Evolutionary conservation across 2,797 vertebrate genomes (phyloP).

Genomic region (Apogon hyalosoma): DNA sequence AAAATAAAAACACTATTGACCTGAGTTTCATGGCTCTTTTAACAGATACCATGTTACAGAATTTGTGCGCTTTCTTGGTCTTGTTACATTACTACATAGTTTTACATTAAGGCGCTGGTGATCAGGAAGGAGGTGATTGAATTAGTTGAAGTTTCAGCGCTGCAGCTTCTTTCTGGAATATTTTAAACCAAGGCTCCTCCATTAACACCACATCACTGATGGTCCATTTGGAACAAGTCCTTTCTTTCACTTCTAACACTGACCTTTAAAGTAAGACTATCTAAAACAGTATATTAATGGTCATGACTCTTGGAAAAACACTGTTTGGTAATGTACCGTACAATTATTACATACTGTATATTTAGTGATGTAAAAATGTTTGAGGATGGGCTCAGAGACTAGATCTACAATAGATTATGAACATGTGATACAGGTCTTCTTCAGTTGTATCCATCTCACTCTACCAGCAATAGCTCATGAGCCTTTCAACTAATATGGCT

Average conservation of each 20-base stretch:
- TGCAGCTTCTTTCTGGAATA: conserved; percentile 3
- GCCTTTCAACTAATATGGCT: conserved; percentile 7
- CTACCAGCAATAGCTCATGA: neutral
- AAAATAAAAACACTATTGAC: conserved; percentile 10
- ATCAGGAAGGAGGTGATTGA: conserved; percentile 13
- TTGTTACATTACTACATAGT: conserved; percentile 21
- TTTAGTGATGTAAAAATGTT: conserved; percentile 8
- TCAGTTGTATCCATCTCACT: conserved; percentile 8
- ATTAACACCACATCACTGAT: conserved; percentile 1
- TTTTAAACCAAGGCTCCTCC: conserved; percentile 1
- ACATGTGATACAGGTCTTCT: conserved; percentile 9
- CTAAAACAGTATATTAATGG: neutral
- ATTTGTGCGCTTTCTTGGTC: conserved; percentile 30
- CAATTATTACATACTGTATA: neutral
- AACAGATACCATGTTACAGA: conserved; percentile 23
- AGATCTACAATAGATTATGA: conserved; percentile 1
- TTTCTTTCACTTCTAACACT: neutral
- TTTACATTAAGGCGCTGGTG: conserved; percentile 8
- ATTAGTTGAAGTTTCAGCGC: conserved; percentile 26
- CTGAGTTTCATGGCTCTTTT: conserved; percentile 44
- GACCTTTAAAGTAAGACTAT: conserved; percentile 7
- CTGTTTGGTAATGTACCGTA: conserved; percentile 39
- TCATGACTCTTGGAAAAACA: conserved; percentile 20
- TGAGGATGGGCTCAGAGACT: neutral
- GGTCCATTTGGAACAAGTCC: neutral